Evolutionary conservation across 2,113 vertebrate genomes (phyloP).

Genomic region (Struthio camelus): DNA sequence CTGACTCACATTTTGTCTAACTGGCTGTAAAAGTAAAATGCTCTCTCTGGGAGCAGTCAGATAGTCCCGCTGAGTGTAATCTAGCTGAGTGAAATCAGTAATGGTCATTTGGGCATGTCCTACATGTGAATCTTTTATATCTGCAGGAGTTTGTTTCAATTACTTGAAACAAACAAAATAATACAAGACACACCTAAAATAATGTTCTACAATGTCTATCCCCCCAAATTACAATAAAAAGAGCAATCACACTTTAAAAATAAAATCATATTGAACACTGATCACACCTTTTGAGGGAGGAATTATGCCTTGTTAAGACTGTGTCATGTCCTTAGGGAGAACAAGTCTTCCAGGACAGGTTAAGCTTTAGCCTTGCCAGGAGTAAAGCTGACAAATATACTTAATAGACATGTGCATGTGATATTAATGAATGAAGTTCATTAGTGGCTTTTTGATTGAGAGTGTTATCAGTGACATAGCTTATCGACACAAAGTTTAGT

Average conservation of each 20-base stretch:
- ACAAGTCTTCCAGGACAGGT: background rate
- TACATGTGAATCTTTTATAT: no score
- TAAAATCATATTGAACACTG: background rate
- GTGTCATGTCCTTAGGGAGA: background rate
- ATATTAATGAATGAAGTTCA: background rate
- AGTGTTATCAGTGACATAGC: background rate
- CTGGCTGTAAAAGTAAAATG: no score
- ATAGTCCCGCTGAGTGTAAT: no score
- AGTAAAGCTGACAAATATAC: background rate
- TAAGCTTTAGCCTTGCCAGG: background rate
- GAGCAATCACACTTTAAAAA: background rate
- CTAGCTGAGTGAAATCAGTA: no score
- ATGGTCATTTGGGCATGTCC: no score
- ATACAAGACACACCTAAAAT: background rate
- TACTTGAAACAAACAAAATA: no score
- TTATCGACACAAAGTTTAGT: background rate
- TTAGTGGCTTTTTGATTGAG: background rate
- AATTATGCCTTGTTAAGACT: background rate
- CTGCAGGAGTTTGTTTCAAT: no score
- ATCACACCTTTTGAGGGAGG: background rate
- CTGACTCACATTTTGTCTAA: no score
- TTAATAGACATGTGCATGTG: background rate
- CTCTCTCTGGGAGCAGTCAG: no score
- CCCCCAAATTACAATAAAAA: background rate
- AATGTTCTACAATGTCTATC: background rate